Percentiles rank a stretch among this genome's conserved stretches.
Evolutionary conservation across 2,888 invertebrate genomes (phyloP).

Genomic region (Seira musarum): DNA sequence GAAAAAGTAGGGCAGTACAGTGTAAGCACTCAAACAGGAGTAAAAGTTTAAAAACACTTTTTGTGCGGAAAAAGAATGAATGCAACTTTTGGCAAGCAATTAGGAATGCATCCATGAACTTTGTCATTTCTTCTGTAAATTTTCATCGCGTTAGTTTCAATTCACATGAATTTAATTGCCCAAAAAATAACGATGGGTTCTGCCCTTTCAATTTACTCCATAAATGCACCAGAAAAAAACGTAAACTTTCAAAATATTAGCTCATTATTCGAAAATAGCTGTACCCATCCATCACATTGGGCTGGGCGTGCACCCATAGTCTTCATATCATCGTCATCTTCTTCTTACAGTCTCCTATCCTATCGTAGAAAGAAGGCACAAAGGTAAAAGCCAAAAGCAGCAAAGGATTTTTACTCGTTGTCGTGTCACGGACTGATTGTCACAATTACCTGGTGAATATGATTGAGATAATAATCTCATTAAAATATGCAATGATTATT

Average conservation of each 20-base stretch:
- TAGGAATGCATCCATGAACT: background rate
- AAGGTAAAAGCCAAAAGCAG: background rate
- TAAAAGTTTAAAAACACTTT: too few relatives aligned
- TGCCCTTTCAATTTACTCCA: background rate
- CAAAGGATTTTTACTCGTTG: background rate
- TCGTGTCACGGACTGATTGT: conserved; percentile 50
- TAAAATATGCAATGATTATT: conserved; percentile 34
- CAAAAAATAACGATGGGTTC: background rate
- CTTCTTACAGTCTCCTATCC: too few relatives aligned
- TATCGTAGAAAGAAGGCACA: background rate
- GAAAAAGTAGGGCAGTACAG: background rate
- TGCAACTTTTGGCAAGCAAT: background rate
- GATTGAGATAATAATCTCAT: conserved; percentile 37
- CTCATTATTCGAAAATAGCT: too few relatives aligned
- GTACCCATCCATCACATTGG: background rate
- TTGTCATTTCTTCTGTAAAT: background rate
- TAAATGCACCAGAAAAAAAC: background rate
- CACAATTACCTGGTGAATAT: conserved; percentile 41
- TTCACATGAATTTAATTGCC: conserved; percentile 1
- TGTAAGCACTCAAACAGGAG: too few relatives aligned
- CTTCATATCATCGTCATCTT: too few relatives aligned
- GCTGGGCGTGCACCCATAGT: background rate
- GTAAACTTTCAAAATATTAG: conserved; percentile 6
- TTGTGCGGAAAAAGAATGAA: too few relatives aligned
- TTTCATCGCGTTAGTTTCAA: background rate